A percentile compares a stretch with the other conserved stretches of the same genome.
phyloP scores from a whole-genome alignment of 2,797 vertebrate genomes.

The Podarcis siculus region DNA sequence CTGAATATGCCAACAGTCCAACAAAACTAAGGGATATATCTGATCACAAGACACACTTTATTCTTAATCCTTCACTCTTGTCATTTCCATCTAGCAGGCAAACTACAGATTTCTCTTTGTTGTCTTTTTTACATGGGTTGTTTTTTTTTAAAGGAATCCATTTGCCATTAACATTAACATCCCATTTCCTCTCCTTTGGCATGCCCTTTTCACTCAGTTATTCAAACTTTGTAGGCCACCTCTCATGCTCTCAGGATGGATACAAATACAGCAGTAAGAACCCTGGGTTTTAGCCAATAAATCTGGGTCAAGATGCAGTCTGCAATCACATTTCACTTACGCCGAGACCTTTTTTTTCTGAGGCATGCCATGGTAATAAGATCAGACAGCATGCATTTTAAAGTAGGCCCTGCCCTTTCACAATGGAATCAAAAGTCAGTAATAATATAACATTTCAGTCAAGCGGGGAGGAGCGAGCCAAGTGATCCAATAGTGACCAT shows the following conservation, averaged over 20 bases:
- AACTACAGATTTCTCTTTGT: not conserved
- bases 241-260: not conserved
- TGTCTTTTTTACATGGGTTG: too few species aligned
- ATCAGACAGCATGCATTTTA: not conserved
- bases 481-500: too few species aligned
- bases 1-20: not conserved
- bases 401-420: not conserved
- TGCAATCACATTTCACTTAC: not conserved
- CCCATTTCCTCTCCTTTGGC: not conserved
- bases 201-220: fast-evolving
- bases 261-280: not conserved
- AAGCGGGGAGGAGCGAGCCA: not conserved
- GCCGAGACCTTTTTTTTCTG: not conserved
- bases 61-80: not conserved
- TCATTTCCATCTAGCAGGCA: not conserved
- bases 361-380: not conserved
- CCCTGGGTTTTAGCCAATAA: not conserved
- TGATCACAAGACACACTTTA: not conserved
- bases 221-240: not conserved
- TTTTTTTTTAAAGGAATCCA: not conserved
- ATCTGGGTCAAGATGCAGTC: conserved; percentile 8
- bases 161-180: not conserved
- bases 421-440: conserved; percentile 1
- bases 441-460: conserved; percentile 16
- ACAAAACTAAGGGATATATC: not conserved